Conservation (phyloP, 1,140 invertebrate species). For the Euura saliciscinereae region DNA sequence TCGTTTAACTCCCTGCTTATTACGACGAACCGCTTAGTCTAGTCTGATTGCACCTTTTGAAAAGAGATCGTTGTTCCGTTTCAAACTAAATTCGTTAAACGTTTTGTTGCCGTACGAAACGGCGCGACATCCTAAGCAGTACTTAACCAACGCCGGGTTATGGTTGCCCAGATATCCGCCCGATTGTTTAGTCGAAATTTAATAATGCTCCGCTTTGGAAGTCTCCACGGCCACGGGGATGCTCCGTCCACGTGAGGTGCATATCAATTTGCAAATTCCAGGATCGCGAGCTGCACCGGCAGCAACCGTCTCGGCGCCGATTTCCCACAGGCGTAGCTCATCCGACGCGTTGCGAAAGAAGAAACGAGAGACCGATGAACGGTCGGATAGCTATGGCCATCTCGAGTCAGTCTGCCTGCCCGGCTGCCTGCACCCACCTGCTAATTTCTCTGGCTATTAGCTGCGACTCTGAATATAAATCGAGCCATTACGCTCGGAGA, state of each 20-base stretch:
- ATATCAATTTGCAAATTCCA: conserved; percentile 6
- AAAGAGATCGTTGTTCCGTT: neutral
- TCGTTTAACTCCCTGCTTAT: conserved; percentile 2
- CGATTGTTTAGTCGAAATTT: neutral
- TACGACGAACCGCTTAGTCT: neutral
- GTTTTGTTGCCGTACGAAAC: neutral
- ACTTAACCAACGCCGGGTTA: neutral
- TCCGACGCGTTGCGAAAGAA: neutral
- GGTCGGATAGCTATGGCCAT: neutral
- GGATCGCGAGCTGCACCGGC: neutral
- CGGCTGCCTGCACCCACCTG: conserved; percentile 37
- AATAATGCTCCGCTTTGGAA: neutral
- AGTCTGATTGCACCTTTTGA: conserved; percentile 2
- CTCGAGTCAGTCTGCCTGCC: conserved; percentile 9
- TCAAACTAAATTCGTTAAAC: neutral
- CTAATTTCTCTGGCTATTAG: conserved; percentile 42
- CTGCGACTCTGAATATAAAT: conserved; percentile 42
- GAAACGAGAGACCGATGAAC: neutral
- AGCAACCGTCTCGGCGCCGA: neutral
- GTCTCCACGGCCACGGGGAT: neutral
- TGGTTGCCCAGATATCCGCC: neutral
- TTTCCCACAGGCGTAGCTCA: neutral
- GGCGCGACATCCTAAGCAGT: neutral
- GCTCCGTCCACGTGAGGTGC: neutral
- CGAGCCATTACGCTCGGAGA: conserved; percentile 33